phyloP scores from a whole-genome alignment of 2,797 vertebrate species.

The Triplophysa bombifrons region DNA sequence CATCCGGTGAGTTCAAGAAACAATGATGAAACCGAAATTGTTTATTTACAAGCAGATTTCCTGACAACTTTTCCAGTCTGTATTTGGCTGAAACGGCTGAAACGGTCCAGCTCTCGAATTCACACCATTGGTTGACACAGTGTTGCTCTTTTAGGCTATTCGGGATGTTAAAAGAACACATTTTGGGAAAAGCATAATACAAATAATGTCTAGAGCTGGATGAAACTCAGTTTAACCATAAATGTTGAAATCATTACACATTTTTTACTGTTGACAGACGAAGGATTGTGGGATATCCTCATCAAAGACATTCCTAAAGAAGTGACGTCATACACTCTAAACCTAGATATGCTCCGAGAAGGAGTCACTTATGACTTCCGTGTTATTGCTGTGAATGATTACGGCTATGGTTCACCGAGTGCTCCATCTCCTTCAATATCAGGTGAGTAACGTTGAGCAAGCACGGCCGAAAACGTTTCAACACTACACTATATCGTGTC shows the following conservation, averaged over 20 bases:
- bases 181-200: not conserved
- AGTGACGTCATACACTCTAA: slow-evolving; percentile 96
- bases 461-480: not conserved
- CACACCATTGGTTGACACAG: too few relatives aligned
- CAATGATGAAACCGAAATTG: not conserved
- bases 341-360: slow-evolving; percentile 91
- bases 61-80: not conserved
- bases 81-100: not conserved
- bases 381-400: slow-evolving; percentile 95
- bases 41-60: not conserved
- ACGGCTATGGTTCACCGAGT: slow-evolving; percentile 94
- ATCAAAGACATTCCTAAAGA: slow-evolving; percentile 98
- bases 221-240: too few relatives aligned
- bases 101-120: not conserved
- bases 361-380: slow-evolving; percentile 96
- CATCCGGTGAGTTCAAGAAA: slow-evolving; percentile 82
- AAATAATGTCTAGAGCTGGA: not conserved
- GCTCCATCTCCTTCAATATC: slow-evolving; percentile 93
- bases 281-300: slow-evolving; percentile 97
- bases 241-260: too few relatives aligned
- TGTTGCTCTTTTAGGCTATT: not conserved
- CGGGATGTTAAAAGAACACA: not conserved
- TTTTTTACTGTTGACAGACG: slow-evolving; percentile 75
- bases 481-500: too few relatives aligned
- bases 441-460: slow-evolving; percentile 71